These are phyloP conservation scores for Hippoglossus stenolepis DNA, from an alignment of 2,113 vertebrate species.

Conservation along the genomic window DNA sequence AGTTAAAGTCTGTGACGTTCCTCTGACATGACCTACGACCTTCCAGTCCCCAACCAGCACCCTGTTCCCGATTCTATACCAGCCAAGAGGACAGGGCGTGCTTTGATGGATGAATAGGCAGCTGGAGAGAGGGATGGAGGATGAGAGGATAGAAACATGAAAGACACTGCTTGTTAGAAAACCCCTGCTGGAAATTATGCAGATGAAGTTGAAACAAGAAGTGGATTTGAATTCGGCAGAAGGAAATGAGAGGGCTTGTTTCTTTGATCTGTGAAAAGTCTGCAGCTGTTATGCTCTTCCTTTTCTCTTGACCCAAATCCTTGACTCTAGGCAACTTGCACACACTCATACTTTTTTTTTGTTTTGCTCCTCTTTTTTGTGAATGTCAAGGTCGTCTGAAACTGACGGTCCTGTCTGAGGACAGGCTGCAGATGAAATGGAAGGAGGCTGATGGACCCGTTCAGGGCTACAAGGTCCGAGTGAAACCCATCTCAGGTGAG, in stretches of 20 bases:
- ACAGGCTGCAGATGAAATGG: constrained; percentile 95
- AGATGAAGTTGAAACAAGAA: constrained; percentile 79
- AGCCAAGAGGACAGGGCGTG: constrained; percentile 73
- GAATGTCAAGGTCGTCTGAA: constrained; percentile 82
- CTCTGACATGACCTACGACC: constrained; percentile 74
- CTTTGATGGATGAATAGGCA: constrained; percentile 78
- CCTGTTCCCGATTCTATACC: constrained; percentile 75
- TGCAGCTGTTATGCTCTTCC: constrained; percentile 1
- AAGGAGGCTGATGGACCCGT: constrained; percentile 87
- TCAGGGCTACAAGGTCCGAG: constrained; percentile 91
- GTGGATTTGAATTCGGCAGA: constrained; percentile 69
- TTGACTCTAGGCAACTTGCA: neutral
- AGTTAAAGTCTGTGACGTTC: constrained; percentile 60
- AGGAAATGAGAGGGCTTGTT: constrained; percentile 61
- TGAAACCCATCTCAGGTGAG: constrained; percentile 91
- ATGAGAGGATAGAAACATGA: constrained; percentile 63
- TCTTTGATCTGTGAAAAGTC: constrained; percentile 70
- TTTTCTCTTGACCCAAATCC: constrained; percentile 14
- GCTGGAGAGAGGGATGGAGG: constrained; percentile 69
- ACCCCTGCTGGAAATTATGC: constrained; percentile 82
- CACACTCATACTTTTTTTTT: neutral
- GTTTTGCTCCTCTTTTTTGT: neutral
- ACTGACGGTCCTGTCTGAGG: constrained; percentile 89
- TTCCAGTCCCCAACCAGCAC: constrained; percentile 58
- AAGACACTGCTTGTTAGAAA: constrained; percentile 80